Conservation (phyloP, 2,888 invertebrate genomes). For the Podabrus alpinus region DNA sequence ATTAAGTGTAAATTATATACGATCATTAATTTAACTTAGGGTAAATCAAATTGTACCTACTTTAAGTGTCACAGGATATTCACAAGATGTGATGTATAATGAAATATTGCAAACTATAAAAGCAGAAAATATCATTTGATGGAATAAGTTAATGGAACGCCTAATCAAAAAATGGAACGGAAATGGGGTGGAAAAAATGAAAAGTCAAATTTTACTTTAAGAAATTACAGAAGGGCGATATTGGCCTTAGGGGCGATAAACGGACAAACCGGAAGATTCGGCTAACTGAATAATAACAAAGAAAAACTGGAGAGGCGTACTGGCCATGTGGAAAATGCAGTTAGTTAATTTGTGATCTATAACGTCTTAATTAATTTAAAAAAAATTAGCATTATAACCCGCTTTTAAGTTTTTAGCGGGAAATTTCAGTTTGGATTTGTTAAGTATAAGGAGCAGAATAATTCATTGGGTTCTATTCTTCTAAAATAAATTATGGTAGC, state of each 20-base stretch:
- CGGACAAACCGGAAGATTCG: too few species aligned
- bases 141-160: background rate
- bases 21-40: background rate
- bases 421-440: too few species aligned
- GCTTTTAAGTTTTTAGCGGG: too few species aligned
- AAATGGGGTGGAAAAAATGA: background rate
- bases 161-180: background rate
- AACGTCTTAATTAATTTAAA: too few species aligned
- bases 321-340: too few species aligned
- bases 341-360: too few species aligned
- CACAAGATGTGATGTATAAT: background rate
- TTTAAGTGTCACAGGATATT: background rate
- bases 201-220: background rate
- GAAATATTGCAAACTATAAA: background rate
- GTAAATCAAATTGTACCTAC: background rate
- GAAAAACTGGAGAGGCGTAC: too few species aligned
- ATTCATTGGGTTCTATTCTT: too few species aligned
- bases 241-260: background rate
- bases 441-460: too few species aligned
- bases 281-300: too few species aligned
- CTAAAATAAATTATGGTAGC: too few species aligned
- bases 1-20: background rate
- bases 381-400: too few species aligned
- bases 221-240: background rate
- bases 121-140: background rate